Base-by-base conservation (phyloP, 2,113 vertebrate species). In the Otolemur garnettii region DNA sequence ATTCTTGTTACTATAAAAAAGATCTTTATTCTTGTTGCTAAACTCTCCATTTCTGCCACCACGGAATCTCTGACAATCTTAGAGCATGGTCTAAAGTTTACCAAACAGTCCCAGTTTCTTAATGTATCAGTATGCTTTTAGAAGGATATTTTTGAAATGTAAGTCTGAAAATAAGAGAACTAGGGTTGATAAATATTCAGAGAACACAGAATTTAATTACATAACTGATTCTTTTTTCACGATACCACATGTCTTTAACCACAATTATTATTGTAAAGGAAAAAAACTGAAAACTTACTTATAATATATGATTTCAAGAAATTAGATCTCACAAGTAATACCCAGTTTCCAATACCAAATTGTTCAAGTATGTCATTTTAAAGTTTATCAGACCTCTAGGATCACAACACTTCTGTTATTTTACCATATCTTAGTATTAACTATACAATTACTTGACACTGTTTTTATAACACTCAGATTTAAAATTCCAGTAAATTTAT, bases 161-260 rank as follows among this genome's bases (percentile, higher is more conserved):
- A 60, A 0, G 7, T 59, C 71, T 93, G 35, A 79, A n/a, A 66
- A 53, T 66, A 75, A 33, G 62, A 74, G 66, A 75, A 57, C 18
- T 59, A 68, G 91, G 5, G 11, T 91, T 86, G 68, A 95, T 74
- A 86, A 95, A 95, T 90, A 89, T 62, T 60, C 82, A 83, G 55
- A 86, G 89, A 77, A 30, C 38, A 21, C 64, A 95, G 24, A 55
- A 45, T 77, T 89, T 87, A 72, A 38, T 93, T 85, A 77, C 4
- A 7, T 35, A 53, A 60, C 35, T 66, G 13, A 10, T 53, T 79
- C 11, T 74, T 12, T 87, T 95, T 92, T 30, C 26, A 77, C 26
- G 50, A 35, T 2, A 62, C 22, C 14, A 90, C 33, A 87, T 12
- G 68, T 66, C 38, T 50, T 96, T 78, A 45, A 85, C 94, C 87